Conservation (phyloP, 2,888 invertebrate species). For the Thyatira batis region DNA sequence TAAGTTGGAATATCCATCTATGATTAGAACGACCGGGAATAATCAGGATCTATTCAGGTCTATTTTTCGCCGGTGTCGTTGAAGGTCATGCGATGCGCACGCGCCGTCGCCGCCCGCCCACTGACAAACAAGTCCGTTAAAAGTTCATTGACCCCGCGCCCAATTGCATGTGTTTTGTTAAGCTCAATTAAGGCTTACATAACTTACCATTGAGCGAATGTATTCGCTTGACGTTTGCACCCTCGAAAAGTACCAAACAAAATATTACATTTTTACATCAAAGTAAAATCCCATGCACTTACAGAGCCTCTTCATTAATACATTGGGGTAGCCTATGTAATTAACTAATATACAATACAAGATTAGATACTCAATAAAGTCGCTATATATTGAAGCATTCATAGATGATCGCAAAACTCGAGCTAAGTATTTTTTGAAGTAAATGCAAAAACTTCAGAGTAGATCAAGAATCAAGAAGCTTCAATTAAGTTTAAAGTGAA, state of each 20-base stretch:
- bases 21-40: constrained; percentile 5
- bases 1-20: not conserved
- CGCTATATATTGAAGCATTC: too few relatives aligned
- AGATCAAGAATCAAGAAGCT: not conserved
- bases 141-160: constrained; percentile 48
- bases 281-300: too few relatives aligned
- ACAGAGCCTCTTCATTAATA: too few relatives aligned
- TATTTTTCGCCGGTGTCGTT: constrained; percentile 56
- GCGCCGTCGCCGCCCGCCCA: constrained; percentile 66
- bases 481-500: not conserved
- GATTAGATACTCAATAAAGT: too few relatives aligned
- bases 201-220: too few relatives aligned
- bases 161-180: constrained; percentile 26
- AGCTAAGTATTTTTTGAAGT: too few relatives aligned
- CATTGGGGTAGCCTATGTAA: too few relatives aligned
- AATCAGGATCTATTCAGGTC: constrained; percentile 25
- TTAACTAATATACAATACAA: too few relatives aligned
- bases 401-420: too few relatives aligned
- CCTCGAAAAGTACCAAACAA: too few relatives aligned
- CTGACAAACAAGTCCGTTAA: constrained; percentile 58
- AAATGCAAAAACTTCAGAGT: too few relatives aligned
- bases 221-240: too few relatives aligned
- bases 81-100: constrained; percentile 62
- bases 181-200: constrained; percentile 5
- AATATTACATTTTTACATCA: not conserved